Base-by-base conservation (phyloP, 2,888 invertebrate genomes). In the Lasioglossum morio region DNA sequence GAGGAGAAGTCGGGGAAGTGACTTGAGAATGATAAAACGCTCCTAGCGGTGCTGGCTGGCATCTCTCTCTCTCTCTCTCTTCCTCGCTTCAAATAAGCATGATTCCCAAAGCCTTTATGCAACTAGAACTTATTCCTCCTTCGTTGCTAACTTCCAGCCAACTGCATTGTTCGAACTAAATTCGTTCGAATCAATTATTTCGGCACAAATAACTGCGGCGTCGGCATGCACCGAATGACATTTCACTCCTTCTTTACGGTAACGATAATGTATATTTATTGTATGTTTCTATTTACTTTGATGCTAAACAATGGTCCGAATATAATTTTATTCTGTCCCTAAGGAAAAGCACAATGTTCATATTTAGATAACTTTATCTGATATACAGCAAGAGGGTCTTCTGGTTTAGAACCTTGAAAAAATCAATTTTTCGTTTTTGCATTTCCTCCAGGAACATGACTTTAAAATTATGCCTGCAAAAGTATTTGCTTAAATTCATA, bases 21-120 rank as follows among this genome's bases (percentile, higher is more conserved):
- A 53, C 73, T 70, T 72, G 48, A 60, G 70, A 70, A 77, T 77
- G 83, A 84, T 84, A 72, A 84, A 84, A 73, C 19, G n/a, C 37
- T 19, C 63, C 46, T 4, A 84, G 77, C 14, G 27, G 37, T 19
- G 63, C 46, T 4, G 8, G 69, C 57, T 27, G 16, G 46, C 40
- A 73, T 40, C n/a, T 30, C 48, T 63, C 63, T 16, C 14, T 63
- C 63, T 30, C 30, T 30, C 30, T 27, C 14, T 30, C 30, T 27
- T 5, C 0, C 27, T n/a, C 34, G 4, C 34, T 70, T 19, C 46
- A 60, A 77, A 84, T 77, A 74, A 77, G 60, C 27, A 77, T 60
- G 73, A 46, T 66, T 37, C 12, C 40, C n/a, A 57, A 34, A 40
- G 43, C 30, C 46, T 48, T 84, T 77, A 74, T 77, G 66, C 60